These are phyloP conservation scores for Zaprionus vittiger DNA, from an alignment of 1,140 invertebrate genomes.

Conservation along the genomic window DNA sequence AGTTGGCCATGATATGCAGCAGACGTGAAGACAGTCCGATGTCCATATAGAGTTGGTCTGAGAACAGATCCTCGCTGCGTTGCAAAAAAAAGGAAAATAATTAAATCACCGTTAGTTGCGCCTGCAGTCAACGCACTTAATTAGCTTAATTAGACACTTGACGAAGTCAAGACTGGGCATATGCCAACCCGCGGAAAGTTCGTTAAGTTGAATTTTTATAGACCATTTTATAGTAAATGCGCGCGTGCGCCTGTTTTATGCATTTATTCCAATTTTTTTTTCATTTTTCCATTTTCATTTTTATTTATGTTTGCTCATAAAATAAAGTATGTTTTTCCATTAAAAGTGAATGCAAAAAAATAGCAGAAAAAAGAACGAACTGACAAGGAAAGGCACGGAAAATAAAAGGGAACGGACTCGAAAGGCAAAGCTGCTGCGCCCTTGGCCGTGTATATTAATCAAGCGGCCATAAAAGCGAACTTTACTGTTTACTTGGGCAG, in stretches of 20 bases:
- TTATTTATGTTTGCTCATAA: conserved; percentile 76
- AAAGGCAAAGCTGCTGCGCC: conserved; percentile 36
- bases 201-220: conserved; percentile 65
- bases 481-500: conserved; percentile 52
- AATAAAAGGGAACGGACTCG: background rate
- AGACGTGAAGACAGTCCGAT: conserved; percentile 75
- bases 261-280: conserved; percentile 37
- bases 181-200: conserved; percentile 23
- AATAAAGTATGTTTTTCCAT: conserved; percentile 71
- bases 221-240: conserved; percentile 54
- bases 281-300: conserved; percentile 37
- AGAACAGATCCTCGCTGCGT: conserved; percentile 81
- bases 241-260: conserved; percentile 56
- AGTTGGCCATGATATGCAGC: conserved; percentile 81
- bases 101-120: conserved; percentile 40
- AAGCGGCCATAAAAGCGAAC: conserved; percentile 67
- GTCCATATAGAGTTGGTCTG: conserved; percentile 83
- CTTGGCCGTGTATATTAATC: conserved; percentile 61
- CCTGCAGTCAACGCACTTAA: conserved; percentile 54
- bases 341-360: conserved; percentile 52
- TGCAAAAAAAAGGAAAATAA: conserved; percentile 11
- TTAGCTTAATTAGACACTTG: conserved; percentile 68
- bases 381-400: background rate
- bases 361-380: background rate
- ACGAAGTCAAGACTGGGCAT: conserved; percentile 23